Percentiles rank a stretch among this genome's conserved stretches.
Conservation (phyloP, 1,140 invertebrate genomes). For the Heliconius eleuchia region DNA sequence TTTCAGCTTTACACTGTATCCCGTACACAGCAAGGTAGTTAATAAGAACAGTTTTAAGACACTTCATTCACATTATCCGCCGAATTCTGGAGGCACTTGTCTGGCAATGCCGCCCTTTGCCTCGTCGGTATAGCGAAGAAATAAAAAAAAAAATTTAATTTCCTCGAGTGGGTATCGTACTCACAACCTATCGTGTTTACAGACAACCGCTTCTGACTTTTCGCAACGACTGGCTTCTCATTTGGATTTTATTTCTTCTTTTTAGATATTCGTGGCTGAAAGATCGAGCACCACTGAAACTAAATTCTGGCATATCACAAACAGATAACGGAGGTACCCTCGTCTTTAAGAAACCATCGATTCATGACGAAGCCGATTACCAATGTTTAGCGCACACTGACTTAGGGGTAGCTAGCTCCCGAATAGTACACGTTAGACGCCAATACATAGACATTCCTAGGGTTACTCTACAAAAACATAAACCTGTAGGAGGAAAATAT, state of each 20-base stretch:
- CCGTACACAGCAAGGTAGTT: too few relatives aligned
- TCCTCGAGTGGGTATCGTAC: too few relatives aligned
- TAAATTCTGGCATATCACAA: constrained; percentile 34
- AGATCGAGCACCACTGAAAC: constrained; percentile 37
- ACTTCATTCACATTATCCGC: too few relatives aligned
- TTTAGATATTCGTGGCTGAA: constrained; percentile 46
- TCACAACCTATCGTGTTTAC: too few relatives aligned
- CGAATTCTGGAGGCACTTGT: too few relatives aligned
- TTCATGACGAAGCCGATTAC: constrained; percentile 50
- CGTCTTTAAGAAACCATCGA: constrained; percentile 47
- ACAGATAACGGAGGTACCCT: constrained; percentile 50
- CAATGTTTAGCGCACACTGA: constrained; percentile 52
- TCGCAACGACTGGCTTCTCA: too few relatives aligned
- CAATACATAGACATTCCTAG: constrained; percentile 47
- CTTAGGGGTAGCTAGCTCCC: constrained; percentile 50
- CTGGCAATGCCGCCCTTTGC: too few relatives aligned
- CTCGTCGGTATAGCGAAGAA: too few relatives aligned
- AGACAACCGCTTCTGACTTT: too few relatives aligned
- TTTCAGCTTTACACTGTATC: too few relatives aligned
- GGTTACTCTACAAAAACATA: constrained; percentile 41
- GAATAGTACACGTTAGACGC: constrained; percentile 43
- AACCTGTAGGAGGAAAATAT: constrained; percentile 53
- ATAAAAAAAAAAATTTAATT: too few relatives aligned
- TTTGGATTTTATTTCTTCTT: constrained; percentile 2
- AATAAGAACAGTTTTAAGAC: too few relatives aligned